These are phyloP conservation scores for Sceloporus undulatus DNA, from an alignment of 2,113 vertebrate species.

Conservation along the genomic window DNA sequence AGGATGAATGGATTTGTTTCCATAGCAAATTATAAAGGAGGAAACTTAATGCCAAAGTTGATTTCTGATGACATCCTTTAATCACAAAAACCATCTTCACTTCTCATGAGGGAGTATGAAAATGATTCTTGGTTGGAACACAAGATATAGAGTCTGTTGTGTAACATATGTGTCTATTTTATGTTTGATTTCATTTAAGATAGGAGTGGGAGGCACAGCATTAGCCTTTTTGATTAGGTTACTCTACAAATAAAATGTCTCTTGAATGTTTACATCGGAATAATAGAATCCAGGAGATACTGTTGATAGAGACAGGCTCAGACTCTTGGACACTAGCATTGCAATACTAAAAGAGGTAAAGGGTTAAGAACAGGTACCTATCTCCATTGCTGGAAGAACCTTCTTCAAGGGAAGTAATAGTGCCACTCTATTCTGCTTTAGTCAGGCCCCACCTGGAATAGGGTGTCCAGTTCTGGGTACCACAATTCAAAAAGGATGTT, in stretches of 20 bases:
- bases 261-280: neutral
- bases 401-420: too few relatives aligned
- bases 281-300: neutral
- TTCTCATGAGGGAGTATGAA: neutral
- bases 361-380: too few relatives aligned
- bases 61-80: constrained; percentile 13
- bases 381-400: too few relatives aligned
- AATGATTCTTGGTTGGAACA: neutral
- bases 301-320: neutral
- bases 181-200: neutral
- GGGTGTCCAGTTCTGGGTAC: too few relatives aligned
- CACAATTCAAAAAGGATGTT: too few relatives aligned
- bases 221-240: neutral
- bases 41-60: constrained; percentile 6
- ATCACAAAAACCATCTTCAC: neutral
- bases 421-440: too few relatives aligned
- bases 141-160: neutral
- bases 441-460: too few relatives aligned
- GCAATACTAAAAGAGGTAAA: neutral
- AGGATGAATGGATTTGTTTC: neutral
- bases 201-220: neutral
- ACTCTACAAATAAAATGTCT: neutral
- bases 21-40: neutral
- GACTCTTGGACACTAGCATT: too few relatives aligned
- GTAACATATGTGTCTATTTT: neutral